phyloP scores from a whole-genome alignment of 2,113 vertebrate genomes.

The Lichenostomus cassidix region DNA sequence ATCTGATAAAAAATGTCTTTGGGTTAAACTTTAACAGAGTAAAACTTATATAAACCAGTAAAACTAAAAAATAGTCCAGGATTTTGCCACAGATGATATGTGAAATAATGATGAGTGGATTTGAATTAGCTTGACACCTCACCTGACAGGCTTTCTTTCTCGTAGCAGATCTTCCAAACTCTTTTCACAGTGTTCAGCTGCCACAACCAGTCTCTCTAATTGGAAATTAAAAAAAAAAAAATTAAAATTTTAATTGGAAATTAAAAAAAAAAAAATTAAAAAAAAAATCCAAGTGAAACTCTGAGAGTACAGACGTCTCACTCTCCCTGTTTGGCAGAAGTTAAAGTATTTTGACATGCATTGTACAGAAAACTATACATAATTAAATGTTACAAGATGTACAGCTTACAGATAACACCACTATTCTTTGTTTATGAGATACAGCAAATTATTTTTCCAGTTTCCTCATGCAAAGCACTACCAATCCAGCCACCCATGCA shows the following conservation, averaged over 20 bases:
- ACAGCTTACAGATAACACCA: neutral
- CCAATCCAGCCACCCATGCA: neutral
- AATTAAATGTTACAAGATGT: neutral
- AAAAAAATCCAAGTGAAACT: neutral
- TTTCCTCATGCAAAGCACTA: neutral
- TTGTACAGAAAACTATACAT: neutral
- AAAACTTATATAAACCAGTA: neutral
- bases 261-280: neutral
- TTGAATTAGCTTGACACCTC: neutral
- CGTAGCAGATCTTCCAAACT: conserved; percentile 87
- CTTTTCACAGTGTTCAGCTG: conserved; percentile 90
- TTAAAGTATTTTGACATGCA: neutral
- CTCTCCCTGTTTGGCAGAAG: neutral
- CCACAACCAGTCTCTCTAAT: conserved; percentile 92
- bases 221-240: neutral
- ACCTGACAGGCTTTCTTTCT: conserved; percentile 85
- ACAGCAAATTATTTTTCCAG: neutral
- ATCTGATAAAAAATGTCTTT: neutral
- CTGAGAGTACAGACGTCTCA: neutral
- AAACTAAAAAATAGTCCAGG: neutral
- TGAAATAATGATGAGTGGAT: neutral
- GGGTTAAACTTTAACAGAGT: neutral
- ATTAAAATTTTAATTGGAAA: conserved; percentile 69
- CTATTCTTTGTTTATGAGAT: neutral
- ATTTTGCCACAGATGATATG: neutral